Base-by-base conservation (phyloP, 2,113 vertebrate genomes). In the Xiphophorus hellerii region DNA sequence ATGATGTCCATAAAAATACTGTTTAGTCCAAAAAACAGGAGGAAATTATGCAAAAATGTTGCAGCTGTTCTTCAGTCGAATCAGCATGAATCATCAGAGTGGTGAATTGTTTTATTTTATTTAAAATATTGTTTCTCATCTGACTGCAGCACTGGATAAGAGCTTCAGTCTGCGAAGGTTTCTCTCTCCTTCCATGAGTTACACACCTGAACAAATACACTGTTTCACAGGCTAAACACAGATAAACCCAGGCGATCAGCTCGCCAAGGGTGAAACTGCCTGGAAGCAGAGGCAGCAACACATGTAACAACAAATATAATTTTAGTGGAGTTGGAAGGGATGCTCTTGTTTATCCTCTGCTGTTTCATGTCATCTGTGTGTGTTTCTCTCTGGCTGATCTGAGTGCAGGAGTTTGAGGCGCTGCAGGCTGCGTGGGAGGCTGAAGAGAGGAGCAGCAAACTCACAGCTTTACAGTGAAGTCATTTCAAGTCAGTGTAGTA, bases 121-220 rank as follows among this genome's bases (percentile, higher is more conserved):
- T 77, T 60, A 58, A 80, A 54, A 27, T 20, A 33, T 68, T 48
- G 68, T 95, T 96, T 87, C 95, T 95, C 78, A 96, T 95, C 31
- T 77, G 67, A 66, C 81, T 81, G 96, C 95, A 10, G 78, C 96
- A 94, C 94, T 96, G 94, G 11, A 95, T 94, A 88, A 79, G 71
- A 37, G 30, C 70, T 22, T 79, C 74, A 85, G 62, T 58, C 73
- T 33, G 54, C 78, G 72, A 69, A 63, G 8, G 67, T 69, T 29
- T 81, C 31, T 71, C 58, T 83, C 48, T 73, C 81, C 63, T 63
- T 73, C 66, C 37, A 42, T 35, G 60, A 76, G 69, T 66, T 31
- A 62, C 61, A 71, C 87, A 91, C 81, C 89, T 92, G 90, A 89
- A 87, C 88, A 92, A 93, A 92, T 82, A 90, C 6, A 74, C 37